Evolutionary conservation across 2,113 vertebrate species (phyloP).

Genomic region (Protobothrops mucrosquamatus): DNA sequence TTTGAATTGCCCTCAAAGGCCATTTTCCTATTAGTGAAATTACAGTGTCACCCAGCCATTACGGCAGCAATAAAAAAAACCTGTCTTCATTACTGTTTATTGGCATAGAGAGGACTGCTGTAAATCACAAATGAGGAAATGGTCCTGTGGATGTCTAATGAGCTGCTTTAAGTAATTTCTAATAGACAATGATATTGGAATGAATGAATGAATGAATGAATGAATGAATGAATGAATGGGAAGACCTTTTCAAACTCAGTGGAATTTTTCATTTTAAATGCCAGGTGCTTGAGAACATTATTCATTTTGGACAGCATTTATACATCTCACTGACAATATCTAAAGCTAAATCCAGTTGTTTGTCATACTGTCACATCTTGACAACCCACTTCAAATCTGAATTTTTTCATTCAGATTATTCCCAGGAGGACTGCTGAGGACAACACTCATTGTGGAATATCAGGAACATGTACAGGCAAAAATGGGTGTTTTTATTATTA

Average conservation of each 20-base stretch:
- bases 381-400: constrained; percentile 2
- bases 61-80: not conserved
- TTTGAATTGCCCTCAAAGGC: not conserved
- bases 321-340: not conserved
- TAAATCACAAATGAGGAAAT: not conserved
- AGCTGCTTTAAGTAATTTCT: not conserved
- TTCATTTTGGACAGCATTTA: not conserved
- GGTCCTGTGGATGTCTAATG: not conserved
- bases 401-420: not conserved
- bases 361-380: not conserved
- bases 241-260: not conserved
- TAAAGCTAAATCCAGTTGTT: constrained; percentile 1
- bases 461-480: not conserved
- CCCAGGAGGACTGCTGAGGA: not conserved
- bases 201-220: not conserved
- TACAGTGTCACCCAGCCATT: not conserved
- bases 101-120: not conserved
- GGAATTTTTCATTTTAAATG: not conserved
- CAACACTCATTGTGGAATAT: not conserved
- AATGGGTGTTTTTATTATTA: not conserved
- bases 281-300: not conserved
- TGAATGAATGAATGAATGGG: not conserved
- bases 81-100: not conserved
- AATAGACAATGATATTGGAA: not conserved
- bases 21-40: not conserved